Evolutionary conservation across 2,888 invertebrate species (phyloP).

Genomic region (Lycophotia porphyrea): DNA sequence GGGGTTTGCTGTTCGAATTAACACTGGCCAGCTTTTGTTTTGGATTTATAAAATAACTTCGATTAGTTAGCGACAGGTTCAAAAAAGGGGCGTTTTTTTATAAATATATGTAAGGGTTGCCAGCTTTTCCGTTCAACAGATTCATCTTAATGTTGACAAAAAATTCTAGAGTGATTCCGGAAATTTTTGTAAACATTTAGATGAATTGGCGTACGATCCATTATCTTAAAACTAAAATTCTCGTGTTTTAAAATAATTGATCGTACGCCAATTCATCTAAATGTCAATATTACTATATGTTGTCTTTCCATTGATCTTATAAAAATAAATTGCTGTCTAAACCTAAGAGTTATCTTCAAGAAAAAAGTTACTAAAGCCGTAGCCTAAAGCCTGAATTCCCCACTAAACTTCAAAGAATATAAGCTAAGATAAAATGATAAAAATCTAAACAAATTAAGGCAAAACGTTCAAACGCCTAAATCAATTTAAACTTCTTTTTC

Average conservation of each 20-base stretch:
- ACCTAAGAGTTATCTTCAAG: not conserved
- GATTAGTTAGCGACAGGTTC: not conserved
- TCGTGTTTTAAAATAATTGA: too few relatives aligned
- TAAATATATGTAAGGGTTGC: not conserved
- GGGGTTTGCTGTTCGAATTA: constrained; percentile 59
- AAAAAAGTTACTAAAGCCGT: not conserved
- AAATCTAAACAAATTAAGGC: constrained; percentile 41
- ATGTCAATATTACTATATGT: too few relatives aligned
- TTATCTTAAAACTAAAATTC: too few relatives aligned
- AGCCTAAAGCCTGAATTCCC: constrained; percentile 12
- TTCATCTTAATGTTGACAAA: not conserved
- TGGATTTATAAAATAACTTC: constrained; percentile 29
- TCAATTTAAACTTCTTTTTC: constrained; percentile 55
- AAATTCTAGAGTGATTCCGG: too few relatives aligned
- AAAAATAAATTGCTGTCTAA: not conserved
- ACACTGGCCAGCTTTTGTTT: constrained; percentile 52
- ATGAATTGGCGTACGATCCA: too few relatives aligned
- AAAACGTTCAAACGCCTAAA: constrained; percentile 41
- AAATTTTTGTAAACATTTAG: too few relatives aligned
- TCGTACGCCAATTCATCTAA: too few relatives aligned
- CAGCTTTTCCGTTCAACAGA: not conserved
- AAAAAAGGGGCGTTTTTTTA: not conserved
- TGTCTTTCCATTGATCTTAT: too few relatives aligned
- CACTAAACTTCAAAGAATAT: constrained; percentile 46
- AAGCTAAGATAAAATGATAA: constrained; percentile 40